Percentiles rank a stretch among this genome's conserved stretches.
Conservation (phyloP, 64 coral and sea anemone species). For the Pocillopora damicornis region DNA sequence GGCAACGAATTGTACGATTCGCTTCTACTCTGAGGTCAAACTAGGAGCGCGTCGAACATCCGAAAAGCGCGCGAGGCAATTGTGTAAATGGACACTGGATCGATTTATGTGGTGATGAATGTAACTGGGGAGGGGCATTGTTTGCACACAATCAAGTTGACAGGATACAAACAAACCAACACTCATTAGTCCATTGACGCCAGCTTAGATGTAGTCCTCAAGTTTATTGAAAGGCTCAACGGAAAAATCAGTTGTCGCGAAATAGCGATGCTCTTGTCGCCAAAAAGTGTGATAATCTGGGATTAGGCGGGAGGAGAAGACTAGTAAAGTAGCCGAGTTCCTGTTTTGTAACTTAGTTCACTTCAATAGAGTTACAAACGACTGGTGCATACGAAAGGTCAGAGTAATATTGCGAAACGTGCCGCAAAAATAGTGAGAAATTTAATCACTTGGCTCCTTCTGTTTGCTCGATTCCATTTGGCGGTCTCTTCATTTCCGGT, state of each 20-base stretch:
- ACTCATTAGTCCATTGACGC: conserved; percentile 31
- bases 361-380: neutral
- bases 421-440: neutral
- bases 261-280: neutral
- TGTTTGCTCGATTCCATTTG: neutral
- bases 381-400: neutral
- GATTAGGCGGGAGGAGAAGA: neutral
- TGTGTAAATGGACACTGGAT: conserved; percentile 13
- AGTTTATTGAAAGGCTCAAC: neutral
- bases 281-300: neutral
- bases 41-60: neutral
- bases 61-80: conserved; percentile 24
- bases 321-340: neutral
- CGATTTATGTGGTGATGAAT: conserved; percentile 2
- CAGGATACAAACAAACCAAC: conserved; percentile 13
- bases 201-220: neutral
- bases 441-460: neutral
- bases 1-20: neutral
- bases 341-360: neutral
- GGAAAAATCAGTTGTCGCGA: neutral
- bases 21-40: neutral
- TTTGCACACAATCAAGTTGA: conserved; percentile 20
- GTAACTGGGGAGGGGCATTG: conserved; percentile 14
- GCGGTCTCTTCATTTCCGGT: neutral
- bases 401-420: neutral